phyloP scores from a whole-genome alignment of 2,797 vertebrate species.

The Xerus rutilus region DNA sequence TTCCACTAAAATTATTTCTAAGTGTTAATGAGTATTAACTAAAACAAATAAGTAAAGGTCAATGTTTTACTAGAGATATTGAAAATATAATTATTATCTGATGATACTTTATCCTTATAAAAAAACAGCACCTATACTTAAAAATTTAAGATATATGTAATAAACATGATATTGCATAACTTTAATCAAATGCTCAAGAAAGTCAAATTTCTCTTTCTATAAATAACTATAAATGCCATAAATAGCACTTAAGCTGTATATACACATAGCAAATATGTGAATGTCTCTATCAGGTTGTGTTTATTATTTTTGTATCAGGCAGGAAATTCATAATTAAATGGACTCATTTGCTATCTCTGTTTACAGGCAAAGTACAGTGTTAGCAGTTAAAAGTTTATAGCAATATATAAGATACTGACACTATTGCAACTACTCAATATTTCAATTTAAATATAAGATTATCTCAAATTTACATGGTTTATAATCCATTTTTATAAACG shows the following conservation, averaged over 20 bases:
- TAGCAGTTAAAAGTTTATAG: background rate
- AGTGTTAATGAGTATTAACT: background rate
- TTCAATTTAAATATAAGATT: background rate
- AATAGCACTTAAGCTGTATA: background rate
- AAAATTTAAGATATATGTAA: conserved; percentile 5
- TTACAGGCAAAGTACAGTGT: background rate
- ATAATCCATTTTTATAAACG: background rate
- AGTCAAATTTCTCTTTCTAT: background rate
- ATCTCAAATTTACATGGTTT: background rate
- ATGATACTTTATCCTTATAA: background rate
- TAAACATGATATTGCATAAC: background rate
- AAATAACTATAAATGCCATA: background rate
- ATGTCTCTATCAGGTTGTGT: background rate
- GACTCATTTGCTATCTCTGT: background rate
- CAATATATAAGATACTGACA: background rate
- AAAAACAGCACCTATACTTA: background rate
- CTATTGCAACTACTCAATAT: background rate
- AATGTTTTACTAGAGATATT: background rate
- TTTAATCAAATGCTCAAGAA: background rate
- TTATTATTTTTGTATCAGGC: background rate
- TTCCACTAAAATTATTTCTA: background rate
- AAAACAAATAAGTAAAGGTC: background rate
- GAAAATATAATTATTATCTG: background rate
- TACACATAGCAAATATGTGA: background rate
- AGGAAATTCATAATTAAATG: conserved; percentile 32